A percentile compares a stretch with the other conserved stretches of the same genome.
These are phyloP conservation scores for Erinaceus europaeus DNA, from an alignment of 2,113 vertebrate species.

Conservation along the genomic window DNA sequence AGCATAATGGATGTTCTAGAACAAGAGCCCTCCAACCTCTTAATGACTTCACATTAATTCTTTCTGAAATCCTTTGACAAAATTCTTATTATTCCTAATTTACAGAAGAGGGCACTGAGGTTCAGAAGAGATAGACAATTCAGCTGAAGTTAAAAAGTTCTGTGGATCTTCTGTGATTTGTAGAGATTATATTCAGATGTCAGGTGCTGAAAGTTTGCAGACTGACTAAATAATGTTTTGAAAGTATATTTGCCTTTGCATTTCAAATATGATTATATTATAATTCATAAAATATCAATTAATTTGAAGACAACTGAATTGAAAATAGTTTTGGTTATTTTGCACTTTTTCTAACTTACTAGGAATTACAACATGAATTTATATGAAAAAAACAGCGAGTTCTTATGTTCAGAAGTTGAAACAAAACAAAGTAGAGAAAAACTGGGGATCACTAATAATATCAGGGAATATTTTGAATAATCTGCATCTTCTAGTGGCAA, in stretches of 20 bases:
- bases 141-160: not conserved
- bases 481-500: not conserved
- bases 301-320: not conserved
- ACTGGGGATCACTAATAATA: not conserved
- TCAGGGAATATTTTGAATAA: not conserved
- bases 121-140: not conserved
- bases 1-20: not conserved
- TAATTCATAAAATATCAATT: not conserved
- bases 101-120: not conserved
- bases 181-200: not conserved
- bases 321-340: not conserved
- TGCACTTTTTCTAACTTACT: not conserved
- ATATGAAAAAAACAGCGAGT: not conserved
- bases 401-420: not conserved
- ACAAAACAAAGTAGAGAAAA: not conserved
- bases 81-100: not conserved
- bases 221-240: not conserved
- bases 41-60: slow-evolving; percentile 7
- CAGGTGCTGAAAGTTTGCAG: not conserved
- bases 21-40: not conserved
- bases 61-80: not conserved
- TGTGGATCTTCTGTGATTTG: not conserved
- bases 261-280: not conserved
- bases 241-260: not conserved
- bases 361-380: slow-evolving; percentile 2